Evolutionary conservation across 2,797 vertebrate genomes (phyloP).

Genomic region (Mormyrops boulengeri): DNA sequence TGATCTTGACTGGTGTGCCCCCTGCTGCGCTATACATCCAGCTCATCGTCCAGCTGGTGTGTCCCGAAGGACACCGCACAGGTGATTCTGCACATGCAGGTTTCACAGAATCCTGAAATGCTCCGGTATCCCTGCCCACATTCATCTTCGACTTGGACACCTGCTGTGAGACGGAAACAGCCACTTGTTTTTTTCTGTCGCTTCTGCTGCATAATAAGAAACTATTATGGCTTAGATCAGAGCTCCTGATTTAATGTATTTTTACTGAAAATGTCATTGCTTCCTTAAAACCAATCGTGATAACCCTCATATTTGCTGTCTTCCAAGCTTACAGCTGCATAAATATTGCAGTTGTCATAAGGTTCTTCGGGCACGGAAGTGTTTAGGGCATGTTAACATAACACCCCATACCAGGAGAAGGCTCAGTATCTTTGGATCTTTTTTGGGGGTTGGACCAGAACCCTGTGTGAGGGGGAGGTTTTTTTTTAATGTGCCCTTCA

Average conservation of each 20-base stretch:
- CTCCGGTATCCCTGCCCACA: not conserved
- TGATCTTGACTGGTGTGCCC: not conserved
- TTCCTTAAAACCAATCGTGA: not conserved
- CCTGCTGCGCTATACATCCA: not conserved
- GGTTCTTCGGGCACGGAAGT: not conserved
- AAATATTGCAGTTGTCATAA: not conserved
- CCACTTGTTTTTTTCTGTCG: not conserved
- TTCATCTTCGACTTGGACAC: not conserved
- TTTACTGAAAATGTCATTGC: not conserved
- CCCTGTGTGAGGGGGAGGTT: not conserved
- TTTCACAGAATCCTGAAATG: not conserved
- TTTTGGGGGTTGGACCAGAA: not conserved
- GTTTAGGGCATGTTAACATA: not conserved
- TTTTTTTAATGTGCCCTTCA: not conserved
- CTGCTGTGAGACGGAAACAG: not conserved
- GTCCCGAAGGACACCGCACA: not conserved
- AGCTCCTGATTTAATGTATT: not conserved
- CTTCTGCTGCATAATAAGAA: not conserved
- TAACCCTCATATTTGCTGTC: not conserved
- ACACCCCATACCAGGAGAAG: not conserved
- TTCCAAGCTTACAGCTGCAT: not conserved
- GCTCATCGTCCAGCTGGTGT: not conserved
- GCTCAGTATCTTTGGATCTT: not conserved
- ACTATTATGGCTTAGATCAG: not conserved
- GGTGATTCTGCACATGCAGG: not conserved